A percentile compares a stretch with the other conserved stretches of the same genome.
phyloP scores from a whole-genome alignment of 2,797 vertebrate species.

The Halcyon leucocephala region DNA sequence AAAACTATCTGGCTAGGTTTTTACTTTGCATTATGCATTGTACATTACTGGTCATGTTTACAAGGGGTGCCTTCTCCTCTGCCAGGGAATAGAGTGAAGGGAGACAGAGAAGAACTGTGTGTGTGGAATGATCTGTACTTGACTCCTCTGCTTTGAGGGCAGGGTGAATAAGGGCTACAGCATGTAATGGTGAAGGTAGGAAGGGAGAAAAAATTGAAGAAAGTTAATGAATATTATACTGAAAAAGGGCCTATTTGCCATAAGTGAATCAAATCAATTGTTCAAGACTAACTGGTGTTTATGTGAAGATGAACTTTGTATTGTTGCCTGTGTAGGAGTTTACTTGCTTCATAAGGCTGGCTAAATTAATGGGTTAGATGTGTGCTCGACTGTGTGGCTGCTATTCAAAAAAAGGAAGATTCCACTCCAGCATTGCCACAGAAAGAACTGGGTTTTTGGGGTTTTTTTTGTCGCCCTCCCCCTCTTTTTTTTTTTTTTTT shows the following conservation, averaged over 20 bases:
- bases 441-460: background rate
- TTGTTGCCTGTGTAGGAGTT: background rate
- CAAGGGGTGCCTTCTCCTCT: background rate
- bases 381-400: background rate
- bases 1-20: background rate
- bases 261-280: background rate
- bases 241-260: background rate
- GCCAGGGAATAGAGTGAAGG: background rate
- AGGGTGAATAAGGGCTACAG: background rate
- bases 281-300: background rate
- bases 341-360: background rate
- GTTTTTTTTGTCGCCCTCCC: no score
- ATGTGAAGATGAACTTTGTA: background rate
- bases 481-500: background rate
- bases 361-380: background rate
- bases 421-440: background rate
- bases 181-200: fast-evolving
- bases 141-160: background rate
- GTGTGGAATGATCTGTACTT: background rate
- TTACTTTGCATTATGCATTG: background rate
- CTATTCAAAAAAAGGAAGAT: background rate
- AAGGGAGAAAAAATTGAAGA: background rate
- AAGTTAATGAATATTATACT: background rate
- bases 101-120: background rate
- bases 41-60: background rate